Conservation (phyloP, 2,888 invertebrate genomes). For the Dichetophora obliterata region DNA sequence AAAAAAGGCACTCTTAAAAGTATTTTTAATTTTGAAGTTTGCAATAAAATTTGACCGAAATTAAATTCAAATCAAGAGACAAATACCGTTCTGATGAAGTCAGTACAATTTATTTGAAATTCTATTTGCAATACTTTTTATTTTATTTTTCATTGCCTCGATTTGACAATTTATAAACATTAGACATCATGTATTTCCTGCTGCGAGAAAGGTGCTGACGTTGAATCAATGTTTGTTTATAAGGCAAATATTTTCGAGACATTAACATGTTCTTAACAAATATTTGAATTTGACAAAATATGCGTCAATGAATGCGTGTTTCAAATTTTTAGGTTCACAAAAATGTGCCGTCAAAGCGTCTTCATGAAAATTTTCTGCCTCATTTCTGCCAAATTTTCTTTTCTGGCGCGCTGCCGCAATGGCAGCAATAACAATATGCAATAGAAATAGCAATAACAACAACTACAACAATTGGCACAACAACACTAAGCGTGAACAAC, state of each 20-base stretch:
- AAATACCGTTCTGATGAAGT: too few relatives aligned
- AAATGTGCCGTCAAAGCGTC: not conserved
- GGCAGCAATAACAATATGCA: not conserved
- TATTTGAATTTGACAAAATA: constrained; percentile 3
- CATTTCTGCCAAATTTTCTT: too few relatives aligned
- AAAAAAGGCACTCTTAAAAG: too few relatives aligned
- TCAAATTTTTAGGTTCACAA: not conserved
- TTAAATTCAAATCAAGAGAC: too few relatives aligned
- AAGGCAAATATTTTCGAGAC: constrained; percentile 15
- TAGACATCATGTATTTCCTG: too few relatives aligned
- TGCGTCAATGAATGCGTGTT: constrained; percentile 6
- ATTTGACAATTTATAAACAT: too few relatives aligned
- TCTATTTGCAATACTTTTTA: not conserved
- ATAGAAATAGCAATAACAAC: too few relatives aligned
- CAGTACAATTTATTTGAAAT: not conserved
- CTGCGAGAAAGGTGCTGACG: too few relatives aligned
- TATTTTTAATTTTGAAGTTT: too few relatives aligned
- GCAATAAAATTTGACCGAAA: too few relatives aligned
- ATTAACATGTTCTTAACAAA: constrained; percentile 4
- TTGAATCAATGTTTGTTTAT: constrained; percentile 1
- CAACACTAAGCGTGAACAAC: not conserved
- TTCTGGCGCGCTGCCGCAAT: not conserved
- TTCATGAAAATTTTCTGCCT: constrained; percentile 7
- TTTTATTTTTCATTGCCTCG: not conserved
- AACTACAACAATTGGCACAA: not conserved